phyloP scores from a whole-genome alignment of 2,797 vertebrate species.

The Molossus molossus region DNA sequence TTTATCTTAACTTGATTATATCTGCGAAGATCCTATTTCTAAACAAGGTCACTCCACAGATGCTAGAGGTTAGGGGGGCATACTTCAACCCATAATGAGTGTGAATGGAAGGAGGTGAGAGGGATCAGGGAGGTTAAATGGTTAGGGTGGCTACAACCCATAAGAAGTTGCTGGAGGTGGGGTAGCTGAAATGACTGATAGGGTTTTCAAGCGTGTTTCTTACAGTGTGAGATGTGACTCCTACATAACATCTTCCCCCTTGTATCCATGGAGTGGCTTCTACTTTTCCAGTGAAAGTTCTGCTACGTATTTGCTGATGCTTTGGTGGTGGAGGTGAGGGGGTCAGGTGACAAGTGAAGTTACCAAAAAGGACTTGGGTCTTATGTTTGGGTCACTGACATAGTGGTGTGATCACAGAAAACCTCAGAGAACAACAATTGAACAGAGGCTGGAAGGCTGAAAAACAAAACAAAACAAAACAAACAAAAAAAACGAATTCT shows the following conservation, averaged over 20 bases:
- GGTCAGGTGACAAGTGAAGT: background rate
- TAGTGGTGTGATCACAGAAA: background rate
- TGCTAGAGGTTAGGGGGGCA: background rate
- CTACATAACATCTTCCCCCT: background rate
- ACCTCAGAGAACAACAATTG: conserved; percentile 7
- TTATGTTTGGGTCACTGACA: background rate
- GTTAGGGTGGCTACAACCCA: background rate
- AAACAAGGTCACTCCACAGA: background rate
- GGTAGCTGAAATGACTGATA: background rate
- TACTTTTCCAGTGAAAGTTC: background rate
- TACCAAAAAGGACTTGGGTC: background rate
- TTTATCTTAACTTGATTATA: conserved; percentile 25
- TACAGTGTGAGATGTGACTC: background rate
- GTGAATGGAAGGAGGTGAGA: background rate
- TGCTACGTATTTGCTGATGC: background rate
- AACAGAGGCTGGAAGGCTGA: background rate
- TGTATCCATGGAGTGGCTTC: background rate
- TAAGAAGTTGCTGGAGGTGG: background rate
- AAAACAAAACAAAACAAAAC: background rate
- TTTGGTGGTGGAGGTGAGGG: background rate
- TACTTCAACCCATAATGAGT: background rate
- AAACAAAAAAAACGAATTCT: background rate
- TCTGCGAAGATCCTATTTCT: conserved; percentile 31
- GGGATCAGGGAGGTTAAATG: background rate
- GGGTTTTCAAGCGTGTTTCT: conserved; percentile 19